phyloP scores from a whole-genome alignment of 2,113 vertebrate genomes.

The Strigops habroptila region DNA sequence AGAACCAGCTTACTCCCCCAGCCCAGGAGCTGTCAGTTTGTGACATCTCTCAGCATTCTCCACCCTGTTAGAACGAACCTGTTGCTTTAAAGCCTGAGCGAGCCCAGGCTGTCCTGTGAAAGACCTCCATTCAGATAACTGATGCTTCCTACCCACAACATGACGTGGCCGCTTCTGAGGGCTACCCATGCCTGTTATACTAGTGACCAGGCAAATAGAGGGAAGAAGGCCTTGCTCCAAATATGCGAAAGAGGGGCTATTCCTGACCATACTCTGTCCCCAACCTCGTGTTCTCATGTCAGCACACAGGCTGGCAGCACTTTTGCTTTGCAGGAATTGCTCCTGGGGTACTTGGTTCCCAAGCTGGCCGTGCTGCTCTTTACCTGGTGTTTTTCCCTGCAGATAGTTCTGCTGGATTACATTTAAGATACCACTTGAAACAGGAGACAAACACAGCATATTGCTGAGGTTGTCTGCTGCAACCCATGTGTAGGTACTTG shows the following conservation, averaged over 20 bases:
- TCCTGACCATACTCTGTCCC: not conserved
- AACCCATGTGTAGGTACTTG: not conserved
- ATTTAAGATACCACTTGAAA: not conserved
- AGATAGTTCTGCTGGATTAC: not conserved
- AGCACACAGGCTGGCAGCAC: not conserved
- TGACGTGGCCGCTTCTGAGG: rapidly evolving
- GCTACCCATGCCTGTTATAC: rapidly evolving
- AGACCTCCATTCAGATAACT: not conserved
- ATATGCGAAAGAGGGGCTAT: not conserved
- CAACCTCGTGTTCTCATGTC: rapidly evolving
- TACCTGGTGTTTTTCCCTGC: not conserved
- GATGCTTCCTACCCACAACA: not conserved
- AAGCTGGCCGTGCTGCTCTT: not conserved
- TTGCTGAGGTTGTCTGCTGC: not conserved
- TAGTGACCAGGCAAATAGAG: not conserved
- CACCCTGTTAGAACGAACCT: not conserved
- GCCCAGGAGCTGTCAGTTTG: rapidly evolving
- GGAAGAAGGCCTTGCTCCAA: not conserved
- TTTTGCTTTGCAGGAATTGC: not conserved
- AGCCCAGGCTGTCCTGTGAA: rapidly evolving
- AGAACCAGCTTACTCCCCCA: not conserved
- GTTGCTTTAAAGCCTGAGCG: not conserved
- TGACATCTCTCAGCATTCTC: not conserved
- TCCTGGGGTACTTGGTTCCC: not conserved
- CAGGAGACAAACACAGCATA: not conserved